phyloP scores from a whole-genome alignment of 2,797 vertebrate species.

The Myoxocephalus aenaeus region DNA sequence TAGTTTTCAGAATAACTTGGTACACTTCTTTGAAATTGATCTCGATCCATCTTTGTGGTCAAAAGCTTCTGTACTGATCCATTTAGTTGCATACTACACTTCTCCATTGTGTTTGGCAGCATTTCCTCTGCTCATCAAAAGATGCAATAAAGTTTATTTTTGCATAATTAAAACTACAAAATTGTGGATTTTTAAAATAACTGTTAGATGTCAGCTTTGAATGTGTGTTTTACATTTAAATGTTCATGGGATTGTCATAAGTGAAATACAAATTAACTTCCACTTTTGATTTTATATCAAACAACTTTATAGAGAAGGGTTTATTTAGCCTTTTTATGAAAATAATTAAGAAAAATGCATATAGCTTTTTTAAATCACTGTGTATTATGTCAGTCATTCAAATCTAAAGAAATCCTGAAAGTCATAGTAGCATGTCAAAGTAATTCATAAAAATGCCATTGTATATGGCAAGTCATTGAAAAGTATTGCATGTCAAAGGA shows the following conservation, averaged over 20 bases:
- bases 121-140: conserved; percentile 86
- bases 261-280: neutral
- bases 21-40: conserved; percentile 54
- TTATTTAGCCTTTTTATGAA: neutral
- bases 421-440: too few relatives aligned
- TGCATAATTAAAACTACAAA: conserved; percentile 80
- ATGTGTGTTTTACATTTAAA: neutral
- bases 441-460: too few relatives aligned
- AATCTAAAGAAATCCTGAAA: too few relatives aligned
- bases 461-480: too few relatives aligned
- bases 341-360: too few relatives aligned
- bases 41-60: conserved; percentile 53
- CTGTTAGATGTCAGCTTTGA: neutral
- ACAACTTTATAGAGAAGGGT: neutral
- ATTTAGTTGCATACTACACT: conserved; percentile 58
- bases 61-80: conserved; percentile 68
- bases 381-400: too few relatives aligned
- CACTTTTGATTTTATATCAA: neutral
- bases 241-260: neutral
- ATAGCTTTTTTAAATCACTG: too few relatives aligned
- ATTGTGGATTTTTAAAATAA: neutral
- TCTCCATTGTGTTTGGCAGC: conserved; percentile 67
- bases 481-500: too few relatives aligned
- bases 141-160: conserved; percentile 99
- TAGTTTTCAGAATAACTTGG: conserved; percentile 43